phyloP scores from a whole-genome alignment of 2,113 vertebrate genomes.

The Felis catus region DNA sequence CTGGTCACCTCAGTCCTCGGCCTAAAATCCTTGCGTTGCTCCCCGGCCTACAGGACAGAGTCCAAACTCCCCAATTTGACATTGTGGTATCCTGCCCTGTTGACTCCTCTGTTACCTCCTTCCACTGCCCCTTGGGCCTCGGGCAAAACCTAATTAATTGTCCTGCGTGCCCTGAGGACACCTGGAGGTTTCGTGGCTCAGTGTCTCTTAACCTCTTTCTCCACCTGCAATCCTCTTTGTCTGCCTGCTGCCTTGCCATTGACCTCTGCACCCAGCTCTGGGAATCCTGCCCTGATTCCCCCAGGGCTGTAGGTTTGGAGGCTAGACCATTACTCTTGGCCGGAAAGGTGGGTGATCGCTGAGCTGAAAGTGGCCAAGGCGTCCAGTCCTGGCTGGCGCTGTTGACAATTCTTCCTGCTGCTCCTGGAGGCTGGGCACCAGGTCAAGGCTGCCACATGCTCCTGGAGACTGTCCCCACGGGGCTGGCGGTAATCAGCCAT shows the following conservation, averaged over 20 bases:
- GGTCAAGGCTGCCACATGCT: not conserved
- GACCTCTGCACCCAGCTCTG: not conserved
- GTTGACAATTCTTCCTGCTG: not conserved
- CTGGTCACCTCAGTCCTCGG: not conserved
- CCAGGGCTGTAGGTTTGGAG: not conserved
- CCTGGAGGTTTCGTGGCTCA: not conserved
- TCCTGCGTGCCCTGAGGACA: not conserved
- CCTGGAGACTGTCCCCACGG: not conserved
- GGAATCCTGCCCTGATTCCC: not conserved
- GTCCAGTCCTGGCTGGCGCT: not conserved
- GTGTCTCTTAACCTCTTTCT: not conserved
- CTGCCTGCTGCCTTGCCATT: not conserved
- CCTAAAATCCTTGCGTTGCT: not conserved
- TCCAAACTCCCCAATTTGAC: not conserved
- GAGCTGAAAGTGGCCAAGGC: not conserved
- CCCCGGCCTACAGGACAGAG: not conserved
- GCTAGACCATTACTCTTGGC: not conserved
- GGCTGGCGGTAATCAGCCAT: not conserved
- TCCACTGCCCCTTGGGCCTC: not conserved
- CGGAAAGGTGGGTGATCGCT: not conserved
- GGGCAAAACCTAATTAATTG: not conserved
- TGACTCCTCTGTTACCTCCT: too few species aligned
- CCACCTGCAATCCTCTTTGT: not conserved
- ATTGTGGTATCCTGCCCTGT: not conserved
- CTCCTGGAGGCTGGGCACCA: not conserved